These are phyloP conservation scores for Glomeris maerens DNA, from an alignment of 1,140 invertebrate species.

Conservation along the genomic window DNA sequence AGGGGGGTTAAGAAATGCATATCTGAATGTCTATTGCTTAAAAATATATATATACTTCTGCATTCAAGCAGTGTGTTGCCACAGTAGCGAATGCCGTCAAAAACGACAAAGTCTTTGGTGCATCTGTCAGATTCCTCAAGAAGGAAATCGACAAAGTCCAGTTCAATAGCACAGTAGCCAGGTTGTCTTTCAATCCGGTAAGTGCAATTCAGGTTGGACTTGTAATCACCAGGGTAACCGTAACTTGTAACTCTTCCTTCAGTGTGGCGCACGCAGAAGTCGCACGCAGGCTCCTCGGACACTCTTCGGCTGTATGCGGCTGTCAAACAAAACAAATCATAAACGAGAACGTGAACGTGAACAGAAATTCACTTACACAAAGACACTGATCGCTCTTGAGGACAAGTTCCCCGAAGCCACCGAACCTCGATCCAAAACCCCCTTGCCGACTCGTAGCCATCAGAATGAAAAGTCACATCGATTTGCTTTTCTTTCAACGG, in stretches of 20 bases:
- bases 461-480: slow-evolving; percentile 15
- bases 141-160: slow-evolving; percentile 2
- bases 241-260: slow-evolving; percentile 7
- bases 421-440: slow-evolving; percentile 20
- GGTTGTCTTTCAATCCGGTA: slow-evolving; percentile 3
- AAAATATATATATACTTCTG: background rate
- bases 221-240: slow-evolving; percentile 8
- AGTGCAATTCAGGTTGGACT: background rate
- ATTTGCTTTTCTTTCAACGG: slow-evolving; percentile 12
- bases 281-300: no score
- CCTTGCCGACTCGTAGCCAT: slow-evolving; percentile 11
- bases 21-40: background rate
- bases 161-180: background rate
- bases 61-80: background rate
- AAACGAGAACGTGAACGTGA: no score
- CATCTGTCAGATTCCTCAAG: background rate
- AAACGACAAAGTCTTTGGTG: background rate
- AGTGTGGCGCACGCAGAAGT: no score
- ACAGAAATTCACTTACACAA: no score
- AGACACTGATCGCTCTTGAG: no score
- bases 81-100: background rate
- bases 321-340: no score
- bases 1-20: no score
- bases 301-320: no score
- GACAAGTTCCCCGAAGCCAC: background rate